Conservation (phyloP, 2,113 vertebrate species). For the Aspiorhynchus laticeps region DNA sequence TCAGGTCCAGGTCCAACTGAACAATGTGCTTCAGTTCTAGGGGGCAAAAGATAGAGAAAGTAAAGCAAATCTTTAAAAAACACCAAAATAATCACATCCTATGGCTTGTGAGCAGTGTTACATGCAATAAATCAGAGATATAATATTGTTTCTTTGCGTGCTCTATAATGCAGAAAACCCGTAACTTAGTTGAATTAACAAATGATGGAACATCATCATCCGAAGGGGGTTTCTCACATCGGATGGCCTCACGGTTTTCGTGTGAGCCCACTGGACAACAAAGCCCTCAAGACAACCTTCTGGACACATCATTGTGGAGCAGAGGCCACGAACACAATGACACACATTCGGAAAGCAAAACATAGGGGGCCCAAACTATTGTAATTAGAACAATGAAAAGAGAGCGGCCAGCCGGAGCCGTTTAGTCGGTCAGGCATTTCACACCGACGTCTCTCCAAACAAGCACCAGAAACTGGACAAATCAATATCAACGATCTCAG, state of each 20-base stretch:
- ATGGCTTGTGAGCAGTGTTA: too few relatives aligned
- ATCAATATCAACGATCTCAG: slow-evolving; percentile 50
- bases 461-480: slow-evolving; percentile 54
- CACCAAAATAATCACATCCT: background rate
- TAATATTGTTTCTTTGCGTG: too few relatives aligned
- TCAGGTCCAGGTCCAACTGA: slow-evolving; percentile 94
- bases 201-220: background rate
- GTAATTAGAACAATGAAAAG: slow-evolving; percentile 52
- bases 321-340: slow-evolving; percentile 19
- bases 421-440: slow-evolving; percentile 36
- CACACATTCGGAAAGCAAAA: slow-evolving; percentile 36
- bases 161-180: background rate
- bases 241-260: slow-evolving; percentile 2
- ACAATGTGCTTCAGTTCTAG: slow-evolving; percentile 87
- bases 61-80: background rate
- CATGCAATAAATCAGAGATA: background rate
- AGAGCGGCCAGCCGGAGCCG: slow-evolving; percentile 7
- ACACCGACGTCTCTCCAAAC: slow-evolving; percentile 46
- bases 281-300: slow-evolving; percentile 36
- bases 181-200: background rate
- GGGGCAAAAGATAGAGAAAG: slow-evolving; percentile 48
- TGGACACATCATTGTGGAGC: slow-evolving; percentile 19
- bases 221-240: background rate
- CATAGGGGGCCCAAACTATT: slow-evolving; percentile 35
- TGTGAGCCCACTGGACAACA: slow-evolving; percentile 26